Evolutionary conservation across 2,797 vertebrate species (phyloP), one percentile per base, ranked within the genome.

Genomic region (Hippopotamyrus pictus): DNA sequence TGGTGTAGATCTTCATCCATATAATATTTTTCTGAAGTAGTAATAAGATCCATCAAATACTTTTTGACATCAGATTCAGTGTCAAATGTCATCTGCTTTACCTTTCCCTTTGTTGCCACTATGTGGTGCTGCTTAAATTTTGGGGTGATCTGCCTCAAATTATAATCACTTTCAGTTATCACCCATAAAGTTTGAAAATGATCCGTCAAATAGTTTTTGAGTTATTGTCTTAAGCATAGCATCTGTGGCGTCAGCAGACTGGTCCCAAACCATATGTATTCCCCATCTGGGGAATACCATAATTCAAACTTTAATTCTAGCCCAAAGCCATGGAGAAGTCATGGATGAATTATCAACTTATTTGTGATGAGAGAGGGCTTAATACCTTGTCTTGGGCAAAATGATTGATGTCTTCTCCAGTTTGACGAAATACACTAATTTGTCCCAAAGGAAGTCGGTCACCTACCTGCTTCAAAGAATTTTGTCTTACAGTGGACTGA

Each of bases 281-380:
- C 65, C 29, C 65, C 65, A 17, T 73, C 62, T 19, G 57, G 51
- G 22, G 46, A 65, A 29, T 87, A 90, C n/a, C 90, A 92, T 91
- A 89, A 91, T 92, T 90, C 85, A 92, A 57, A 65, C 76, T 37
- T 25, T 54, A 22, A 89, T 41, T 50, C 48, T 11, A 89, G 88
- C 53, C 44, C 84, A 62, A 46, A 59, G 50, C 88, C 29, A 22
- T 33, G 37, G 79, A n/a, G 41, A n/a, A 84, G 50, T 88, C 69
- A 73, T 79, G 37, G 62, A 88, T 84, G 73, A 88, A 88, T 88
- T 57, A 90, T 65, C 37, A 19, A 69, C 69, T 62, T 82, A 79
- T 12, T 88, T 76, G 25, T 37, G 41, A 88, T n/a, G 12, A 69
- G 59, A 41, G 53, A 62, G 41, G 86, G 41, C 53, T 87, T 79